Evolutionary conservation across 2,888 invertebrate genomes (phyloP).

Genomic region (Eupithecia subumbrata): DNA sequence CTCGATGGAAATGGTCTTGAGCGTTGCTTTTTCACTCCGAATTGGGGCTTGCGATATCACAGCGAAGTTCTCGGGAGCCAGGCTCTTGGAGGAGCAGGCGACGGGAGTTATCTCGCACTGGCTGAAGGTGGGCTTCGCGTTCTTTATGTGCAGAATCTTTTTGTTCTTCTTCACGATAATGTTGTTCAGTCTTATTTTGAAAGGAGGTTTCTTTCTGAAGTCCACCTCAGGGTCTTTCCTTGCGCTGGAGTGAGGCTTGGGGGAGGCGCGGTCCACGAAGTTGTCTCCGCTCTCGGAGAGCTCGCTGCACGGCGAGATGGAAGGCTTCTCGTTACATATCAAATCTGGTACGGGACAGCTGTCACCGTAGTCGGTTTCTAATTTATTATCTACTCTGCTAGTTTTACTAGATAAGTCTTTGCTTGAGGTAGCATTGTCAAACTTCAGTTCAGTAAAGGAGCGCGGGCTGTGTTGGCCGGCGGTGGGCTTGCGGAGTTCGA

Average conservation of each 20-base stretch:
- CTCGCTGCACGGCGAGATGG: slow-evolving; percentile 80
- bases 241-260: slow-evolving; percentile 55
- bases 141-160: slow-evolving; percentile 77
- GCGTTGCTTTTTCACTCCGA: slow-evolving; percentile 44
- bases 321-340: slow-evolving; percentile 81
- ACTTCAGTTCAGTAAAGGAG: slow-evolving; percentile 77
- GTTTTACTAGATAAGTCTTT: slow-evolving; percentile 64
- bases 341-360: slow-evolving; percentile 79
- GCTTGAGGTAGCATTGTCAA: slow-evolving; percentile 66
- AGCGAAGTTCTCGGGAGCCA: slow-evolving; percentile 63
- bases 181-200: slow-evolving; percentile 72
- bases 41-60: slow-evolving; percentile 23
- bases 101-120: slow-evolving; percentile 52
- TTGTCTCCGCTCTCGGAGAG: slow-evolving; percentile 77
- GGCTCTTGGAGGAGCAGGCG: slow-evolving; percentile 64
- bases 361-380: slow-evolving; percentile 74
- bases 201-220: slow-evolving; percentile 53
- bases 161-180: slow-evolving; percentile 77
- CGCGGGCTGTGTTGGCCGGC: slow-evolving; percentile 64
- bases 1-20: slow-evolving; percentile 66
- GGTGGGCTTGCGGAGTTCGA: slow-evolving; percentile 69
- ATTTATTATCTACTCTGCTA: slow-evolving; percentile 62
- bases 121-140: slow-evolving; percentile 57
- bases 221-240: slow-evolving; percentile 45
- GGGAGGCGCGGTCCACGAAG: slow-evolving; percentile 66